phyloP scores from a whole-genome alignment of 2,113 vertebrate genomes.

The Callospermophilus lateralis region DNA sequence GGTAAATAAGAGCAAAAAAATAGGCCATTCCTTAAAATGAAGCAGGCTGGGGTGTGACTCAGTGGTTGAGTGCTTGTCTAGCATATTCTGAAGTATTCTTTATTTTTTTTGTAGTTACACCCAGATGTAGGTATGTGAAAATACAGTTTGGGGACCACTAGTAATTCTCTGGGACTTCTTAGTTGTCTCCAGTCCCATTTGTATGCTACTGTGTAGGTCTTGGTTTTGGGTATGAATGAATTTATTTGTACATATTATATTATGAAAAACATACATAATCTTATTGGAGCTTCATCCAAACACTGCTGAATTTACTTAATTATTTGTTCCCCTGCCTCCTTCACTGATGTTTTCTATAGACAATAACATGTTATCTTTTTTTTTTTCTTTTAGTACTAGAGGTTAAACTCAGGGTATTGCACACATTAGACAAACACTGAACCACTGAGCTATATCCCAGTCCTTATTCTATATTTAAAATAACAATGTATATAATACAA shows the following conservation, averaged over 20 bases:
- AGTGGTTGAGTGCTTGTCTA: too few species aligned
- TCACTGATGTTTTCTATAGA: neutral
- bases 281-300: neutral
- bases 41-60: neutral
- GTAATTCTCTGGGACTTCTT: neutral
- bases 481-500: neutral
- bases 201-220: neutral
- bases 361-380: neutral
- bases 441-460: neutral
- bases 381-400: neutral
- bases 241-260: neutral
- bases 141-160: neutral
- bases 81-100: neutral
- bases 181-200: neutral
- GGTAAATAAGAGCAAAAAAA: neutral
- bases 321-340: neutral
- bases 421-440: too few species aligned
- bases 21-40: neutral
- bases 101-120: neutral
- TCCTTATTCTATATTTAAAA: neutral
- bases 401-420: neutral
- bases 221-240: slow-evolving; percentile 14
- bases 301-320: neutral
- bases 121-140: neutral
- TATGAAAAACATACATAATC: neutral